These are phyloP conservation scores for Cyclopterus lumpus DNA, from an alignment of 2,797 vertebrate species.

Conservation along the genomic window DNA sequence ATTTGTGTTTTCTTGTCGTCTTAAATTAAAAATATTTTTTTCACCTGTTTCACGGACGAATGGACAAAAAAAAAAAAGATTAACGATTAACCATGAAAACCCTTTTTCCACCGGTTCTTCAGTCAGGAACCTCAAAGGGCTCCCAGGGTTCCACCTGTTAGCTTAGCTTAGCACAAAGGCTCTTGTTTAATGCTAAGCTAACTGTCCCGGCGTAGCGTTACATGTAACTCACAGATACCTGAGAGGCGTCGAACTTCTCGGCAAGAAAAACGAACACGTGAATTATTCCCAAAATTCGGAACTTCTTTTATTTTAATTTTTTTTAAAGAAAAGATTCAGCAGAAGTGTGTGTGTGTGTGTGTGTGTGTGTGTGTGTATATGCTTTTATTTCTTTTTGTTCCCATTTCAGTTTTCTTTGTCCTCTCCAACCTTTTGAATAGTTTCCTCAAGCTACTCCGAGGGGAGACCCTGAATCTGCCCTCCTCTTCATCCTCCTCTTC, in stretches of 20 bases:
- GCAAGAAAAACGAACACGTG: not conserved
- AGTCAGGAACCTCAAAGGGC: too few species aligned
- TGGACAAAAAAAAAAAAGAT: too few species aligned
- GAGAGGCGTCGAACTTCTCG: not conserved
- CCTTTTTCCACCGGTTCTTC: too few species aligned
- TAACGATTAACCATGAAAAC: too few species aligned
- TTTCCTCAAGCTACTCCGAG: not conserved
- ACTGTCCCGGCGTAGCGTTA: not conserved
- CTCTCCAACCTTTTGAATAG: not conserved
- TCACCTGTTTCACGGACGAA: too few species aligned
- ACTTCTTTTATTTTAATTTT: not conserved
- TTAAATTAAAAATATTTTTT: too few species aligned
- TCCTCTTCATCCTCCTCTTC: not conserved
- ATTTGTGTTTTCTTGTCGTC: too few species aligned
- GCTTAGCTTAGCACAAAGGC: not conserved
- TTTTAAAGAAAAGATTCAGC: not conserved
- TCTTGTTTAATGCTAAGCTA: not conserved
- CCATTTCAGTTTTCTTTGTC: not conserved
- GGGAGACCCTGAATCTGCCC: not conserved
- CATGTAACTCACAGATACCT: not conserved
- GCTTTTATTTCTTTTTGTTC: not conserved
- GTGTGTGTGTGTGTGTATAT: not conserved
- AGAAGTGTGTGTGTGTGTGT: not conserved
- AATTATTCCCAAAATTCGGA: not conserved
- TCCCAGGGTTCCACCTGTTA: not conserved